These are phyloP conservation scores for Spinibarbus caldwelli DNA, from an alignment of 2,797 vertebrate species.

Conservation along the genomic window DNA sequence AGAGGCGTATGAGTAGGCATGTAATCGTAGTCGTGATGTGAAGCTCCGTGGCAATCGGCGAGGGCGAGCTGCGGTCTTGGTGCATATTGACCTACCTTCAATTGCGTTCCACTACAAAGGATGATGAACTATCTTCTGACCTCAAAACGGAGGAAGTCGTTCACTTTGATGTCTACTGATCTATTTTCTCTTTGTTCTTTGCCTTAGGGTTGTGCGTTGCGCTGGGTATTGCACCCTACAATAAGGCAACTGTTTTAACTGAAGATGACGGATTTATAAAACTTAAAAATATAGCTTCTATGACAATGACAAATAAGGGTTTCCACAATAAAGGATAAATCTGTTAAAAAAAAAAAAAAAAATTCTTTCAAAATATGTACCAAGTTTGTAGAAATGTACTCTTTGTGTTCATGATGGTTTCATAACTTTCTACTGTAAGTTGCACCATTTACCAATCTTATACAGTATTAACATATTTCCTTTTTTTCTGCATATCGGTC, in stretches of 20 bases:
- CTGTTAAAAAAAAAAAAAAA: too few relatives aligned
- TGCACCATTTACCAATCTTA: neutral
- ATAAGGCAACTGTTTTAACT: constrained; percentile 9
- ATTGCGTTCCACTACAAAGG: neutral
- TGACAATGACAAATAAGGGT: neutral
- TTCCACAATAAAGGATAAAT: neutral
- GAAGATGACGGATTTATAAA: neutral
- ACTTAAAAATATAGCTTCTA: neutral
- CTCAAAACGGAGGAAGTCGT: constrained; percentile 12
- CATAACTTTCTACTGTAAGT: constrained; percentile 4
- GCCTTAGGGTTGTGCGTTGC: neutral
- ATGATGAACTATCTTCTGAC: constrained; percentile 18
- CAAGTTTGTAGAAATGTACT: neutral
- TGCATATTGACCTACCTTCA: constrained; percentile 10
- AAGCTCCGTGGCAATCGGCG: neutral
- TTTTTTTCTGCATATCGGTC: neutral
- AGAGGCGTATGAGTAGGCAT: constrained; percentile 2
- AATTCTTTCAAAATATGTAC: neutral
- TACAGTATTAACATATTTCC: neutral
- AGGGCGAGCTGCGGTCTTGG: neutral
- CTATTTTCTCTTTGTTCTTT: constrained; percentile 17
- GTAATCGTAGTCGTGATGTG: neutral
- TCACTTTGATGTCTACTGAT: constrained; percentile 21
- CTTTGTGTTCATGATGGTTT: neutral
- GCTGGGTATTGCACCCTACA: neutral